Base-by-base conservation (phyloP, 2,113 vertebrate species). In the Callospermophilus lateralis region DNA sequence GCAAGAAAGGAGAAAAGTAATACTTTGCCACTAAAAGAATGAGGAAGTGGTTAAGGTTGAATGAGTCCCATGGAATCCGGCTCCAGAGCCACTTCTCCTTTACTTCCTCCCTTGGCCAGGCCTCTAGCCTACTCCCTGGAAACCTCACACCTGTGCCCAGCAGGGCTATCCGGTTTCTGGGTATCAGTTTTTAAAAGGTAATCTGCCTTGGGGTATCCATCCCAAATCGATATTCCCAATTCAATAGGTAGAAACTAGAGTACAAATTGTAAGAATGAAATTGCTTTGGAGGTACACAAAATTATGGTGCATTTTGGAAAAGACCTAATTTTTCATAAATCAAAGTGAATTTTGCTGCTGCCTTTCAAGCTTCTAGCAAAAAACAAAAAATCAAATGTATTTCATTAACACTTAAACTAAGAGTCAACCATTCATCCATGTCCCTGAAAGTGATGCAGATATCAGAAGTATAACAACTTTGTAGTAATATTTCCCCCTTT, bases 401-500 rank as follows among this genome's bases (percentile, higher is more conserved):
- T 80, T 72, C 51, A 77, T 73, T 70, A 65, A 68, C 70, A 93
- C 28, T 15, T 67, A 70, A 93, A 37, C 11, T 77, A 74, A 83
- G 61, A 65, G 83, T 70, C 51, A 76, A 45, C 19, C 42, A 67
- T 30, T 61, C 42, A 77, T n/a, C 37, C 24, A 93, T 48, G 30
- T 32, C 78, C 42, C 30, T 68, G 74, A 58, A 5, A 53, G 8
- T 22, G 32, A 87, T 65, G 13, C 6, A 70, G 70, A 84, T 70
- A 85, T 93, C 34, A 42, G 77, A 97, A 88, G 37, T 48, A 30
- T 51, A 95, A 72, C 42, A 30, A 48, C 63, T 89, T 89, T 74
- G 24, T 30, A 37, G 51, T 61, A n/a, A 39, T 65, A 39, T 9
- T 48, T 55, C 37, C 58, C 58, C 4, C 39, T 80, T 92, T 73